phyloP scores from a whole-genome alignment of 2,888 invertebrate genomes.

The Alsophila aescularia region DNA sequence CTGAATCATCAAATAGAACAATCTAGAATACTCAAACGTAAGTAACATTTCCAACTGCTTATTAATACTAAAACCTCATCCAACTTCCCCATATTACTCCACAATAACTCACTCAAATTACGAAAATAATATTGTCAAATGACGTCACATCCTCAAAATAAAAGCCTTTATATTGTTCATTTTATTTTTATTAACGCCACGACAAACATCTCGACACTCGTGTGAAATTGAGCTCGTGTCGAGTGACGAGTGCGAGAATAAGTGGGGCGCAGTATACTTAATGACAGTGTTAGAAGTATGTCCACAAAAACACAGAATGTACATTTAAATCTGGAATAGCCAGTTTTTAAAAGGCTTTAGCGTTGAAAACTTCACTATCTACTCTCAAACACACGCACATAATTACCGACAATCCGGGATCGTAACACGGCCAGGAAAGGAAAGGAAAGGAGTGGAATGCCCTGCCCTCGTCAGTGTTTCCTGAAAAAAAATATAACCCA shows the following conservation, averaged over 20 bases:
- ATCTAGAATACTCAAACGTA: too few relatives aligned
- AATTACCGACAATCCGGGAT: too few relatives aligned
- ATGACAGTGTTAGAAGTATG: neutral
- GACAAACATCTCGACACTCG: conserved; percentile 2
- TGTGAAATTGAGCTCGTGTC: conserved; percentile 10
- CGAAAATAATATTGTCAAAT: neutral
- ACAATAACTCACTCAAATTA: neutral
- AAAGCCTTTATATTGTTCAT: neutral
- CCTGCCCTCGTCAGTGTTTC: too few relatives aligned
- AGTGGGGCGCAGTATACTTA: neutral
- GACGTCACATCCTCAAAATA: neutral
- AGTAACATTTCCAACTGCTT: neutral
- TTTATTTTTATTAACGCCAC: conserved; percentile 11
- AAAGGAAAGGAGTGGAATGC: too few relatives aligned
- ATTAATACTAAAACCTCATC: neutral
- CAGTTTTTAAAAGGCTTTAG: too few relatives aligned
- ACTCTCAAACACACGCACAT: too few relatives aligned
- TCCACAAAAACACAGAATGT: too few relatives aligned
- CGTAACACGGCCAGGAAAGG: too few relatives aligned
- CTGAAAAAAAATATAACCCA: too few relatives aligned
- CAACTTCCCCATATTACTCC: neutral
- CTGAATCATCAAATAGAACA: too few relatives aligned
- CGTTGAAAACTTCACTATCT: too few relatives aligned
- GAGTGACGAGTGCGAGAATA: neutral
- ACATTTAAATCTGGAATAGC: too few relatives aligned